phyloP scores from a whole-genome alignment of 2,888 invertebrate species.

The Ophion ventricosus region DNA sequence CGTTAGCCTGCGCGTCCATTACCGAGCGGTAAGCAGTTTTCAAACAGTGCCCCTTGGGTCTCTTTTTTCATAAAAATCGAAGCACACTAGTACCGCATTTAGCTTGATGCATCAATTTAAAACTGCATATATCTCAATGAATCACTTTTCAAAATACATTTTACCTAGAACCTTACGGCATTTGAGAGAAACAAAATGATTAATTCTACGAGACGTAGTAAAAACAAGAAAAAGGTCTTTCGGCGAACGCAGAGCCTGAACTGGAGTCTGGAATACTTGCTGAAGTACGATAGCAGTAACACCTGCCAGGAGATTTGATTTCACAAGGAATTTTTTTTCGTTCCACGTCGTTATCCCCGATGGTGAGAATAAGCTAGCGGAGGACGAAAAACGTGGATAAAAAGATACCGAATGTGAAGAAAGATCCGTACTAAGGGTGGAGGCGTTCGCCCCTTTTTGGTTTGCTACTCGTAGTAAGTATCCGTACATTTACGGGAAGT shows the following conservation, averaged over 20 bases:
- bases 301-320: slow-evolving; percentile 8
- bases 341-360: slow-evolving; percentile 10
- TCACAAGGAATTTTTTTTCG: slow-evolving; percentile 40
- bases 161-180: neutral
- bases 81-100: neutral
- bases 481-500: slow-evolving; percentile 28
- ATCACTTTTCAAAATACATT: too few species aligned
- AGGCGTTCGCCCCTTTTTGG: slow-evolving; percentile 22
- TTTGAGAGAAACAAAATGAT: neutral
- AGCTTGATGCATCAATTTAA: neutral
- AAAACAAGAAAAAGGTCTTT: neutral
- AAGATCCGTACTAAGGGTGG: neutral
- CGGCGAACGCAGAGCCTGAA: neutral
- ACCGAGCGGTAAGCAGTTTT: neutral
- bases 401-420: slow-evolving; percentile 1
- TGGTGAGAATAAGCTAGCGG: slow-evolving; percentile 5
- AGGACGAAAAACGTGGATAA: slow-evolving; percentile 18
- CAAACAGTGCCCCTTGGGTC: neutral
- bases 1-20: too few species aligned
- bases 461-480: slow-evolving; percentile 1
- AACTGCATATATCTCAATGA: neutral
- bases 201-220: neutral
- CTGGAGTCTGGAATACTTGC: neutral
- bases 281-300: neutral
- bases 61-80: neutral